Conservation (phyloP, 2,888 invertebrate genomes). For the Eugnorisma glareosa region DNA sequence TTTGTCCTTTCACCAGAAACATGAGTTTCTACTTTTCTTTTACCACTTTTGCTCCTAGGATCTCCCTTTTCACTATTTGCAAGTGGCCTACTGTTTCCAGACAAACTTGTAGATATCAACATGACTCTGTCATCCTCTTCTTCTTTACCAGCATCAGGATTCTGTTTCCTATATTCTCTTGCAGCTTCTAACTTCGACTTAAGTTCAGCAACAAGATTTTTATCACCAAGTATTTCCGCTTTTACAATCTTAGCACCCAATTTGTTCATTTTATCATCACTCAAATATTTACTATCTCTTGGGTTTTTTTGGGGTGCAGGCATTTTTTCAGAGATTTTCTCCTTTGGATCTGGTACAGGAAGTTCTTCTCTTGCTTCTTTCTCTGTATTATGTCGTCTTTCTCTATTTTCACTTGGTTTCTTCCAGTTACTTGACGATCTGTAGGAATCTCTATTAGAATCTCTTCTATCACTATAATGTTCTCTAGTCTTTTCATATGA, state of each 20-base stretch:
- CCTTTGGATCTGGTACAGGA: conserved; percentile 22
- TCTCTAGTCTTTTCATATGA: conserved; percentile 51
- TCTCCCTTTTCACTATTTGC: conserved; percentile 82
- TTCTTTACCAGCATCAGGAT: conserved; percentile 78
- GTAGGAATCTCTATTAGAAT: conserved; percentile 47
- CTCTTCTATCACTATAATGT: conserved; percentile 44
- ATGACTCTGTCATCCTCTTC: conserved; percentile 90
- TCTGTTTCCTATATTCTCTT: conserved; percentile 88
- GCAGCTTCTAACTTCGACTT: conserved; percentile 94
- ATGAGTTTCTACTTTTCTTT: conserved; percentile 93
- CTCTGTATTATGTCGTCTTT: conserved; percentile 31
- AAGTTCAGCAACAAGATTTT: conserved; percentile 92
- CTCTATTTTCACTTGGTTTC: conserved; percentile 59
- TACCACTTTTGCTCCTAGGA: conserved; percentile 84
- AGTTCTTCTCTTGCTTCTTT: conserved; percentile 31
- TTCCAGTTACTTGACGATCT: conserved; percentile 74
- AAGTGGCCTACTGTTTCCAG: conserved; percentile 93
- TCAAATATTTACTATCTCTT: conserved; percentile 85
- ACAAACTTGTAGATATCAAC: conserved; percentile 92
- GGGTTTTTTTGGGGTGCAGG: conserved; percentile 35
- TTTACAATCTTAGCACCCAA: conserved; percentile 97
- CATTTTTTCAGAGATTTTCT: background rate
- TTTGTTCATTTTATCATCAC: conserved; percentile 96
- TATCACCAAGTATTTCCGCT: conserved; percentile 98
- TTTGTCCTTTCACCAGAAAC: conserved; percentile 93